Conservation (phyloP, 2,888 invertebrate species). For the Tubiluchus corallicola region DNA sequence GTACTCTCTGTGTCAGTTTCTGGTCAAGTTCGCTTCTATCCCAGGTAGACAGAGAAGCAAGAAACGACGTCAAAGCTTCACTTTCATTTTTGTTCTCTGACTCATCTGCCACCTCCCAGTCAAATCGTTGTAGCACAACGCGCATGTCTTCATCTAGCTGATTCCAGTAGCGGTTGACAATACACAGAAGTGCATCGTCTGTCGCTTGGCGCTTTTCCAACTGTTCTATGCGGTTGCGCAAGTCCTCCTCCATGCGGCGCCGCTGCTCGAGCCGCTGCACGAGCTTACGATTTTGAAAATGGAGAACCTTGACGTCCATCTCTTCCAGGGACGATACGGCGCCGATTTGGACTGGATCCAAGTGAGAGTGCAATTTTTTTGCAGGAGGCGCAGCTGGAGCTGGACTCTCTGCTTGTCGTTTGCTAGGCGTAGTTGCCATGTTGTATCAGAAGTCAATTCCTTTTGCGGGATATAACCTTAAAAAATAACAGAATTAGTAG, state of each 20-base stretch:
- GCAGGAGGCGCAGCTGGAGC: too few species aligned
- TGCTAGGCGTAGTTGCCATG: too few species aligned
- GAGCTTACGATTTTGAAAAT: constrained; percentile 91
- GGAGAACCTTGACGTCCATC: constrained; percentile 88
- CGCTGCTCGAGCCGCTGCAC: constrained; percentile 71
- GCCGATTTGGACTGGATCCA: too few species aligned
- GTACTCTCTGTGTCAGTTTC: constrained; percentile 74
- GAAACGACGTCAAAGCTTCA: constrained; percentile 45
- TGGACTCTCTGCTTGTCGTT: too few species aligned
- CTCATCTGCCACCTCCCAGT: constrained; percentile 91
- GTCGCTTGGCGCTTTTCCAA: constrained; percentile 82
- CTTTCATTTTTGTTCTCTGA: constrained; percentile 84
- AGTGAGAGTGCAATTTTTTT: too few species aligned
- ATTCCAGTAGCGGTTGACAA: constrained; percentile 93
- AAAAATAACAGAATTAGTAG: too few species aligned
- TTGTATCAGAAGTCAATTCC: too few species aligned
- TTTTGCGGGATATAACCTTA: too few species aligned
- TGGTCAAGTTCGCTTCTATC: constrained; percentile 93
- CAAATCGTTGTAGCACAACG: constrained; percentile 79
- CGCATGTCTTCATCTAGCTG: constrained; percentile 90
- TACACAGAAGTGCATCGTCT: constrained; percentile 92
- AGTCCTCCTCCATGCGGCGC: constrained; percentile 64
- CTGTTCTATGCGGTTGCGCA: constrained; percentile 77
- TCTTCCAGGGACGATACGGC: constrained; percentile 88
- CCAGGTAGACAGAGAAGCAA: constrained; percentile 89